Percentiles rank a stretch among this genome's conserved stretches.
Conservation (phyloP, 2,888 invertebrate genomes). For the Dynastes hyllus region DNA sequence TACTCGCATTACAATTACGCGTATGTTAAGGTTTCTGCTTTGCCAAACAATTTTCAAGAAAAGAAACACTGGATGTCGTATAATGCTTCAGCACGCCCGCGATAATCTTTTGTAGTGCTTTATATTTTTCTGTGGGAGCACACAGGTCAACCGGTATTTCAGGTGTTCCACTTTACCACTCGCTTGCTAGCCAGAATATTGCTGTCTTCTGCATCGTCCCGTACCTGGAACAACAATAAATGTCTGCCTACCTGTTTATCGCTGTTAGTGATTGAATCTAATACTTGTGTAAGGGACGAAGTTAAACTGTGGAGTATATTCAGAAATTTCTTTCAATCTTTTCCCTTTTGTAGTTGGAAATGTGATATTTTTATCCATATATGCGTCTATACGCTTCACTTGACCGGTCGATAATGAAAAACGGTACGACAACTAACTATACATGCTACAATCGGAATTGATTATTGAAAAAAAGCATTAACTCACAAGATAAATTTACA, state of each 20-base stretch:
- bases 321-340: not conserved
- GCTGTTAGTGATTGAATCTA: slow-evolving; percentile 15
- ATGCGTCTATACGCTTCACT: no score
- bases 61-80: not conserved
- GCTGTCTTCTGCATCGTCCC: not conserved
- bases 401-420: no score
- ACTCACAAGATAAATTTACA: no score
- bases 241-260: slow-evolving; percentile 41
- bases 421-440: no score
- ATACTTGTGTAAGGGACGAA: not conserved
- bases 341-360: no score
- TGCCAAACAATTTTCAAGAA: not conserved
- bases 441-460: no score
- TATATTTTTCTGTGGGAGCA: slow-evolving; percentile 54
- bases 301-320: not conserved
- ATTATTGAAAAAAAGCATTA: no score
- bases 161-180: slow-evolving; percentile 58
- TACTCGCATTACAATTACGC: no score
- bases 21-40: no score
- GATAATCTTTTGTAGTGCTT: slow-evolving; percentile 1
- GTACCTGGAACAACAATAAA: slow-evolving; percentile 35
- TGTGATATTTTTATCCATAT: no score
- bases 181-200: slow-evolving; percentile 48
- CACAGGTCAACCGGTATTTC: slow-evolving; percentile 57
- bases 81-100: not conserved